Percentiles rank a stretch among this genome's conserved stretches.
phyloP scores from a whole-genome alignment of 2,888 invertebrate genomes.

The Neoscelio sp. region DNA sequence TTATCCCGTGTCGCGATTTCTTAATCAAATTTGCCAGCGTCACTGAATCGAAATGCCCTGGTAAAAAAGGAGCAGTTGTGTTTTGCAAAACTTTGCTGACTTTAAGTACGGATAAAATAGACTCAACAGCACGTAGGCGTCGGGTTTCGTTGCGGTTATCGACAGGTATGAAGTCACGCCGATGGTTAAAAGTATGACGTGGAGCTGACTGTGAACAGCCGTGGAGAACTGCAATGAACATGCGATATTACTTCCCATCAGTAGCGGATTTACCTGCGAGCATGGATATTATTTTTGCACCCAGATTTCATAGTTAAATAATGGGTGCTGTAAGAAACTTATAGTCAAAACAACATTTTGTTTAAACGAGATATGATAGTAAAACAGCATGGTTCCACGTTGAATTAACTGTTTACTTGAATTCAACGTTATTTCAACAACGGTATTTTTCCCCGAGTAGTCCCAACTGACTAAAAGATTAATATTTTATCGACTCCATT shows the following conservation, averaged over 20 bases:
- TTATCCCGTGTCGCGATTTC: conserved; percentile 31
- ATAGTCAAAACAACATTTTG: too few relatives aligned
- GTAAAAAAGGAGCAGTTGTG: conserved; percentile 31
- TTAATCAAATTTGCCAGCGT: conserved; percentile 44
- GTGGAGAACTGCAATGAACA: conserved; percentile 41
- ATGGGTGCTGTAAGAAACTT: too few relatives aligned
- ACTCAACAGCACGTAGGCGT: conserved; percentile 66
- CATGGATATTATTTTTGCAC: not conserved
- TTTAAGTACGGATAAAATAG: conserved; percentile 50
- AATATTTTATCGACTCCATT: too few relatives aligned
- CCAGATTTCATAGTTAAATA: too few relatives aligned
- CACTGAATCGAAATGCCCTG: conserved; percentile 37
- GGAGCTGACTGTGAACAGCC: conserved; percentile 39
- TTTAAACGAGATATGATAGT: too few relatives aligned
- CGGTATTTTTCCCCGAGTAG: too few relatives aligned
- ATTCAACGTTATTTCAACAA: too few relatives aligned
- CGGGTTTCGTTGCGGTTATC: conserved; percentile 63
- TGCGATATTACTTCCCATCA: conserved; percentile 40
- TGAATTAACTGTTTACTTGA: too few relatives aligned
- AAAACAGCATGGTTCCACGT: too few relatives aligned
- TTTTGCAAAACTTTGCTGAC: conserved; percentile 53
- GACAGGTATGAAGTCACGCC: conserved; percentile 65
- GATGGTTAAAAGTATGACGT: conserved; percentile 45
- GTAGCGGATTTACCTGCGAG: not conserved
- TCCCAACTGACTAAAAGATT: too few relatives aligned